Base-by-base conservation (phyloP, 2,113 vertebrate genomes). In the Patagioenas fasciata region DNA sequence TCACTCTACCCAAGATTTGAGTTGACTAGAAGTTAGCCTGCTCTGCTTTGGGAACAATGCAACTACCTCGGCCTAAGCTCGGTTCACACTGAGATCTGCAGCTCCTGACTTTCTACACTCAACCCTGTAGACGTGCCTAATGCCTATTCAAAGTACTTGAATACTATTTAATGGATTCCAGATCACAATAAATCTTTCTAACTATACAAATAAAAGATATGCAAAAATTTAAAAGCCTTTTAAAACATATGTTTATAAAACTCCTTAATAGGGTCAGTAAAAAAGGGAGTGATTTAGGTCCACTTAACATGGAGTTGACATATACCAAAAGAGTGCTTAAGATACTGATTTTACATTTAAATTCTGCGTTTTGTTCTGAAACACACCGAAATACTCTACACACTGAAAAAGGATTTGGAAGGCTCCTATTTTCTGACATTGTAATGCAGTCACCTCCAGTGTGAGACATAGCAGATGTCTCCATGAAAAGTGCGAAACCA, bases 141-240 rank as follows among this genome's bases (percentile, higher is more conserved):
- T 51, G 80, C 24, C 25, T 91, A 65, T 77, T 83, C 58, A 70
- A 88, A 88, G 36, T 86, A 64, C 42, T 80, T 77, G 21, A 91
- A 60, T 73, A 80, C 38, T 83, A 73, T 80, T 89, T 91, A 80
- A 90, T 4, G 4, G 71, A 56, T 77, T 93, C 42, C 72, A 88
- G 74, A 77, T 50, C 25, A 32, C 62, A 91, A 88, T 77, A 93
- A 93, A 89, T 83, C 79, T 88, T 71, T 91, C 54, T 58, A 93
- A 34, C 25, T 80, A 34, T 19, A 36, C 47, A 93, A 94, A 80
- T 71, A 66, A 72, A 75, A 74, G 42, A 80, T 66, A 72, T 6
- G 42, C 16, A 60, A 73, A 36, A 31, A 60, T 58, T 88, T 88
- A 60, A 74, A 96, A 83, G 51, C 48, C 42, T 89, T 91, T 90